Conservation (phyloP, 37 sponge, comb jelly and placozoan genomes). For the Chondrosia reniformis region DNA sequence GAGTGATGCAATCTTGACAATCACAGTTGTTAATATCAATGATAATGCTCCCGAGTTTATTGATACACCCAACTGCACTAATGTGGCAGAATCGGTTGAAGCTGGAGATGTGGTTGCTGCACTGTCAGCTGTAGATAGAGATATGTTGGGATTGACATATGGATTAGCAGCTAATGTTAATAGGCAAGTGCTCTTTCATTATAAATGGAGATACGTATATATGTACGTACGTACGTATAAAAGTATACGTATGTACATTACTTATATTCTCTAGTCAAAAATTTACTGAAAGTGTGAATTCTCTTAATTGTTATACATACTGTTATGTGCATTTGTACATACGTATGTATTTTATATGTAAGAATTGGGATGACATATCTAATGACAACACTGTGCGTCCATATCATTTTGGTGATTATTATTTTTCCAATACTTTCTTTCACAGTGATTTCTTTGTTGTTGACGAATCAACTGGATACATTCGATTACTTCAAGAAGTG, state of each 20-base stretch:
- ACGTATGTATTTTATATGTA: background rate
- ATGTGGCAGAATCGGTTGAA: background rate
- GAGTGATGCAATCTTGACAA: background rate
- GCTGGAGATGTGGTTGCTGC: background rate
- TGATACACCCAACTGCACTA: background rate
- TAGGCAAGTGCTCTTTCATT: too few relatives aligned
- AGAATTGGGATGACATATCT: too few relatives aligned
- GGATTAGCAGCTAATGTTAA: too few relatives aligned
- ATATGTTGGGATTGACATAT: too few relatives aligned
- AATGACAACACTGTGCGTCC: background rate
- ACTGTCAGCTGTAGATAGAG: background rate
- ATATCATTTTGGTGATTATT: background rate
- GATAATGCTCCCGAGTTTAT: background rate
- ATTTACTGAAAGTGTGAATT: too few relatives aligned
- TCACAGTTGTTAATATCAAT: background rate
- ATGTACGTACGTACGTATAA: too few relatives aligned
- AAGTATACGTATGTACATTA: too few relatives aligned
- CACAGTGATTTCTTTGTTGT: conserved; percentile 25
- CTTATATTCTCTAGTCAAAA: too few relatives aligned
- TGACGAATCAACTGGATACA: conserved; percentile 22
- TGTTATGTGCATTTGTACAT: conserved; percentile 1
- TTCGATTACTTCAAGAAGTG: conserved; percentile 23
- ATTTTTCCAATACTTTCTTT: background rate
- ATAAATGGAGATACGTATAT: too few relatives aligned
- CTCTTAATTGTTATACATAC: background rate